These are phyloP conservation scores for Steatocranus sp. DNA, from an alignment of 2,797 vertebrate species.

Conservation along the genomic window DNA sequence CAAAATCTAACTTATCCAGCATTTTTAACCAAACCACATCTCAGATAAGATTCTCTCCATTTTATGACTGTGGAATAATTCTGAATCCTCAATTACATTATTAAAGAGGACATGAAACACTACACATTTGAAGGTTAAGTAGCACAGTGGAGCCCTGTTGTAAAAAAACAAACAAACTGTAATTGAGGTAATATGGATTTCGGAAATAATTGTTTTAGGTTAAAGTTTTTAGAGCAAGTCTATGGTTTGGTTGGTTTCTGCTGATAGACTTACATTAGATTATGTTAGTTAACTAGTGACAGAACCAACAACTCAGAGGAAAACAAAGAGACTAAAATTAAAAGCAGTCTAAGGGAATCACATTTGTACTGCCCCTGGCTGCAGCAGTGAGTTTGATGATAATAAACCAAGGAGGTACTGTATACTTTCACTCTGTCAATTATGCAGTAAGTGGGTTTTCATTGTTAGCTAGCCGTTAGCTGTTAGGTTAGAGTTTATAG, in stretches of 20 bases:
- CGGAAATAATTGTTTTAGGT: background rate
- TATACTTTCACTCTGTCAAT: background rate
- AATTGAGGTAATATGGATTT: background rate
- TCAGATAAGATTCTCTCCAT: slow-evolving; percentile 23
- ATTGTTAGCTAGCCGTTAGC: too few species aligned
- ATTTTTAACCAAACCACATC: slow-evolving; percentile 22
- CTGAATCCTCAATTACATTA: background rate
- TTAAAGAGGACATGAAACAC: background rate
- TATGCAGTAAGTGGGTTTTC: background rate
- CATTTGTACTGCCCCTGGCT: background rate
- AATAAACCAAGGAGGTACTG: background rate
- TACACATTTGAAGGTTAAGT: background rate
- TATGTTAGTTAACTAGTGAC: background rate
- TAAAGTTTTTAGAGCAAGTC: background rate
- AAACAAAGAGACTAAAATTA: background rate
- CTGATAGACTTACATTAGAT: background rate
- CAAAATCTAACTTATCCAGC: background rate
- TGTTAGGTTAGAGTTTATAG: too few species aligned
- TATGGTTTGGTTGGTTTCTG: background rate
- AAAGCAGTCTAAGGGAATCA: background rate
- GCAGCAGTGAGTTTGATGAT: background rate
- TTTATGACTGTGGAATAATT: background rate
- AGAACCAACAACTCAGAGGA: background rate
- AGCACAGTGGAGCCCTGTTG: background rate
- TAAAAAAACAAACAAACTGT: background rate